phyloP scores from a whole-genome alignment of 37 sponge, comb jelly and placozoan species.

The Petrosia ficiformis region DNA sequence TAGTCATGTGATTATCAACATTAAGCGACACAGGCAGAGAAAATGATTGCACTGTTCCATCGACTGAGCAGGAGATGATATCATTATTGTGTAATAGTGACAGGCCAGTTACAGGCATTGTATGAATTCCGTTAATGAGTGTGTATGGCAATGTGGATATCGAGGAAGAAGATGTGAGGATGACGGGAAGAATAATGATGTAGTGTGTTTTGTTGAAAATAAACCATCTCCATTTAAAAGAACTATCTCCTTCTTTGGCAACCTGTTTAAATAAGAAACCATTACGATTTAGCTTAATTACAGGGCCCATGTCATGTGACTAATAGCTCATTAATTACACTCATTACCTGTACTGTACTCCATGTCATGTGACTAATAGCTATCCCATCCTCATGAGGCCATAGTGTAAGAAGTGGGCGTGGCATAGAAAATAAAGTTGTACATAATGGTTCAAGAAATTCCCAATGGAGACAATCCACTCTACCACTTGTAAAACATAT shows the following conservation, averaged over 20 bases:
- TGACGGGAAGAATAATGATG: background rate
- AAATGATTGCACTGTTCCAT: background rate
- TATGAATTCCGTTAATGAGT: background rate
- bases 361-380: background rate
- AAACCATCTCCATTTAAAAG: too few species aligned
- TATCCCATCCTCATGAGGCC: background rate
- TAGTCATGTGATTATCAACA: too few species aligned
- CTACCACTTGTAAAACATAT: too few species aligned
- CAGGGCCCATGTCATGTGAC: too few species aligned
- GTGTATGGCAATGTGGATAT: background rate
- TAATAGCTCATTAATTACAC: background rate
- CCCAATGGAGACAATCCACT: too few species aligned
- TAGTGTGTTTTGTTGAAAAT: background rate
- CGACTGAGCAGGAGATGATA: conserved; percentile 1
- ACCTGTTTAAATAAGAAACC: too few species aligned
- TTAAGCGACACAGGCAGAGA: too few species aligned
- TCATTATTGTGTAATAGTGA: conserved; percentile 5
- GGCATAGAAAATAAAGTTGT: too few species aligned
- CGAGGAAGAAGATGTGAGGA: background rate
- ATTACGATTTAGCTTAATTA: too few species aligned
- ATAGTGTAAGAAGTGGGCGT: too few species aligned
- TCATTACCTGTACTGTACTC: background rate
- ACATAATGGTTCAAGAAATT: too few species aligned
- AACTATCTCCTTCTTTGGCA: too few species aligned
- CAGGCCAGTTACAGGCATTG: background rate